Conservation (phyloP, 2,888 invertebrate genomes). For the Apamea anceps region DNA sequence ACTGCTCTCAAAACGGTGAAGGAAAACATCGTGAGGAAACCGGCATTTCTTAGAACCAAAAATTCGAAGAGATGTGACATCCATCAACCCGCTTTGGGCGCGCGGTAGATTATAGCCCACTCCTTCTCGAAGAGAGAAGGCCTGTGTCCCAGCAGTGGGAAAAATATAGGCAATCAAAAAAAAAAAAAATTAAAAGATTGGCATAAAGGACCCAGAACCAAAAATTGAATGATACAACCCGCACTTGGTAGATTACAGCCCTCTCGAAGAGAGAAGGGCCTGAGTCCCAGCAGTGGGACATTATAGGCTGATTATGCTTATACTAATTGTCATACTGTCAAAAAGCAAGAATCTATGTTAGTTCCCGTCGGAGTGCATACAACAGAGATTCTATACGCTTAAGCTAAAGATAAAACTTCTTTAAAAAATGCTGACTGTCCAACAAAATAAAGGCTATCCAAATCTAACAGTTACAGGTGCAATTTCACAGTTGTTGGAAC, state of each 20-base stretch:
- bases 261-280: background rate
- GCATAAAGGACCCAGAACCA: background rate
- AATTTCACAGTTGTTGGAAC: constrained; percentile 84
- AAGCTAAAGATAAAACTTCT: background rate
- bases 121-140: background rate
- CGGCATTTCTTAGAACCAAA: no score
- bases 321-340: background rate
- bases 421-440: constrained; percentile 25
- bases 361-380: background rate
- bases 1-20: no score
- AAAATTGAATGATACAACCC: background rate
- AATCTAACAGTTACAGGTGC: constrained; percentile 77
- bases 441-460: constrained; percentile 69
- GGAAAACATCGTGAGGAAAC: no score
- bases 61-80: no score
- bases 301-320: background rate
- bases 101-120: no score
- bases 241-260: background rate
- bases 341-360: no score
- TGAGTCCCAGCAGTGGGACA: background rate
- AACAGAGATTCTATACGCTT: background rate
- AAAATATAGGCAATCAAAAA: background rate
- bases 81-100: no score
- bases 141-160: background rate
- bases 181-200: background rate